Evolutionary conservation across 1,140 invertebrate species (phyloP).

Genomic region (Ceratina japonica): DNA sequence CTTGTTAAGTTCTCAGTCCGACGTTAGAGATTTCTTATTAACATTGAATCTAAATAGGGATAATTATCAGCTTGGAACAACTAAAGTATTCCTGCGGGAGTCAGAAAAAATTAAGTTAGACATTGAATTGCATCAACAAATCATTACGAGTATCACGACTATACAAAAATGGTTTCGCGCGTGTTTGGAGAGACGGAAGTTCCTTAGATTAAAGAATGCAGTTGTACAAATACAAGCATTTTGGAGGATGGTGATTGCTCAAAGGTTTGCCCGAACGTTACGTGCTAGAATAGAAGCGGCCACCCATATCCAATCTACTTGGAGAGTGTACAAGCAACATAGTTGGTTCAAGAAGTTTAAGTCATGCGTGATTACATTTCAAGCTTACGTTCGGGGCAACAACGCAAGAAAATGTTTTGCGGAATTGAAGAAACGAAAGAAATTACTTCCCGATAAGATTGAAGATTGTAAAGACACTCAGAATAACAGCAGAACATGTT

Average conservation of each 20-base stretch:
- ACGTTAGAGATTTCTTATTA: constrained; percentile 89
- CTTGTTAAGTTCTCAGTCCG: constrained; percentile 87
- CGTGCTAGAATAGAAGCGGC: constrained; percentile 82
- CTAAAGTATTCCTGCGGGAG: constrained; percentile 96
- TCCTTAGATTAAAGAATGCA: constrained; percentile 86
- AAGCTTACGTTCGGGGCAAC: constrained; percentile 86
- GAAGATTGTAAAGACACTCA: constrained; percentile 46
- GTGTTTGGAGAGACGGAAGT: constrained; percentile 88
- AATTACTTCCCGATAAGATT: constrained; percentile 51
- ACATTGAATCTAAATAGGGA: constrained; percentile 90
- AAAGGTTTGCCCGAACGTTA: constrained; percentile 74
- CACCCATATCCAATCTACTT: constrained; percentile 87
- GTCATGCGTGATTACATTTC: constrained; percentile 83
- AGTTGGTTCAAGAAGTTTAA: constrained; percentile 85
- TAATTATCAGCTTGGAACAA: constrained; percentile 94
- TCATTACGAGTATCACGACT: constrained; percentile 93
- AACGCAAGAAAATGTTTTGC: constrained; percentile 79
- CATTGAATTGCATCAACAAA: constrained; percentile 94
- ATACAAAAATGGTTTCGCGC: constrained; percentile 96
- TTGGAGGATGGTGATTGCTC: constrained; percentile 84
- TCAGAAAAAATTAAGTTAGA: constrained; percentile 96
- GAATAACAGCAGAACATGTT: constrained; percentile 41
- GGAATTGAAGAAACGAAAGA: constrained; percentile 74
- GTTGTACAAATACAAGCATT: constrained; percentile 89
- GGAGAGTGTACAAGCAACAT: constrained; percentile 84